Conservation (phyloP, 2,888 invertebrate species). For the Stenodera caucasica region DNA sequence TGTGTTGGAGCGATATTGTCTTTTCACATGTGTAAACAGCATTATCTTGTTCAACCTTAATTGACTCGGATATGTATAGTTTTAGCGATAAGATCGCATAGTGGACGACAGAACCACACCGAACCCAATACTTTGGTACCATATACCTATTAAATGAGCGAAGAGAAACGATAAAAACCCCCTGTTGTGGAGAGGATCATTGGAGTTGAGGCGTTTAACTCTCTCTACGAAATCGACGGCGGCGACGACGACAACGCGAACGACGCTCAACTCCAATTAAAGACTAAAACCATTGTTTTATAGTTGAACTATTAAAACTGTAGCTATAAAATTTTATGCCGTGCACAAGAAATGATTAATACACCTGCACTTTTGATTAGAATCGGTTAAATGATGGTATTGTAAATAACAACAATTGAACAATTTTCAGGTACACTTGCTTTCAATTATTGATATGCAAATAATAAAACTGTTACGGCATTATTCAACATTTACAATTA, state of each 20-base stretch:
- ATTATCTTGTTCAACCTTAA: constrained; percentile 30
- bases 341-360: not conserved
- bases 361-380: constrained; percentile 1
- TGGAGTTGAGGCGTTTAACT: too few relatives aligned
- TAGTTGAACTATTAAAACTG: not conserved
- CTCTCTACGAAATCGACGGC: too few relatives aligned
- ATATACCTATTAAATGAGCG: not conserved
- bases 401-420: not conserved
- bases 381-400: not conserved
- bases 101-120: constrained; percentile 15
- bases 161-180: too few relatives aligned
- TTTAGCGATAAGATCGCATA: constrained; percentile 19
- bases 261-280: not conserved
- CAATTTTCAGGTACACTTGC: constrained; percentile 5
- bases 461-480: not conserved
- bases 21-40: constrained; percentile 29
- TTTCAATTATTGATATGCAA: not conserved
- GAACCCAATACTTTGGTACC: constrained; percentile 10
- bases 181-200: too few relatives aligned
- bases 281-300: not conserved
- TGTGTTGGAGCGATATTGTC: constrained; percentile 18
- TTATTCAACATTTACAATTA: not conserved
- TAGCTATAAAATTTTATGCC: not conserved
- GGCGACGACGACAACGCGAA: not conserved
- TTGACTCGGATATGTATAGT: constrained; percentile 25